These are phyloP conservation scores for Mergus octosetaceus DNA, from an alignment of 2,797 vertebrate species.

Conservation along the genomic window DNA sequence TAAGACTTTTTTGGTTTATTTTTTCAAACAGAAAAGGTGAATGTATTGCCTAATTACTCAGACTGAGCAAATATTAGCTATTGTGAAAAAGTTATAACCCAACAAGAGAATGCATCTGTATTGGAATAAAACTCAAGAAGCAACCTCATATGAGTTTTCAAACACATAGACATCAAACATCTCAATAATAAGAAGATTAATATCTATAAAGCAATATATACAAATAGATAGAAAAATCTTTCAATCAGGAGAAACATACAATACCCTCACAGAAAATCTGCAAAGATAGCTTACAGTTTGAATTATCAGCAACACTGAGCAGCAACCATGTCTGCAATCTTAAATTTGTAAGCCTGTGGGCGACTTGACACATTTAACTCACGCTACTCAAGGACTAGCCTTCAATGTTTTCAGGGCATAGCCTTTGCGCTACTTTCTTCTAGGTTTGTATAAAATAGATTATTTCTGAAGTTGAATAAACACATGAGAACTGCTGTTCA, in stretches of 20 bases:
- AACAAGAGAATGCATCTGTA: background rate
- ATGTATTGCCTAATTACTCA: constrained; percentile 6
- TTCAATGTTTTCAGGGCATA: background rate
- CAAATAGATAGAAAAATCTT: background rate
- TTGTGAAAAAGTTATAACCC: background rate
- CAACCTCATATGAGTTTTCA: background rate
- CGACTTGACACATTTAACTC: background rate
- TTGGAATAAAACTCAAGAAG: background rate
- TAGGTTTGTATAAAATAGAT: background rate
- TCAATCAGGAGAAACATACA: background rate
- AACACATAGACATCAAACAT: background rate
- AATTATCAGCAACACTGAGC: background rate
- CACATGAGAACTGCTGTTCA: background rate
- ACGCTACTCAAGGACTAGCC: background rate
- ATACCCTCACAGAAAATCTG: background rate
- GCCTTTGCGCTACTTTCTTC: background rate
- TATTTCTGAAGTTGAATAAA: background rate
- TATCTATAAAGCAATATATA: background rate
- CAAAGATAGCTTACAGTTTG: background rate
- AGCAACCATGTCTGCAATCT: background rate
- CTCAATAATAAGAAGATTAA: background rate
- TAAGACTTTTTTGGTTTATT: background rate
- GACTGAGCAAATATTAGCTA: background rate
- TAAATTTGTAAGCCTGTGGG: background rate
- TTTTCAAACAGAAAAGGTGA: background rate